Conservation (phyloP, 2,113 vertebrate genomes). For the Phalacrocorax pelagicus region DNA sequence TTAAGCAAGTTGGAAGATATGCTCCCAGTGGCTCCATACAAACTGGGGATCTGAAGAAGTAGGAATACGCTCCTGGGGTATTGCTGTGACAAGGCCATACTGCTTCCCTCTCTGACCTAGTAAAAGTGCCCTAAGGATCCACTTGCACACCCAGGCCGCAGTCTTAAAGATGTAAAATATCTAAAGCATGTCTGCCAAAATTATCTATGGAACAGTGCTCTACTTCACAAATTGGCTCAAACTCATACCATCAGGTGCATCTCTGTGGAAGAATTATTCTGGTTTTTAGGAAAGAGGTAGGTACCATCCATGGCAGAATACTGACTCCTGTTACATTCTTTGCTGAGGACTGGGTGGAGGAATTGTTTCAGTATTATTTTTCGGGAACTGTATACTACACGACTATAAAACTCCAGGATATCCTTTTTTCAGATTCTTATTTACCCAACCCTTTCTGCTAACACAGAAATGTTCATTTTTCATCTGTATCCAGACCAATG, state of each 20-base stretch:
- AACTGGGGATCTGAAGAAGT: not conserved
- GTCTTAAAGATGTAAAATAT: not conserved
- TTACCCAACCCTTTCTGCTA: not conserved
- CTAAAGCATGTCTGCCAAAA: not conserved
- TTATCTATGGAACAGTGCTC: not conserved
- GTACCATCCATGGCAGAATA: not conserved
- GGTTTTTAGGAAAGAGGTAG: not conserved
- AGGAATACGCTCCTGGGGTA: fast-evolving
- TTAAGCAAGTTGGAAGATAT: not conserved
- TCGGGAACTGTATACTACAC: not conserved
- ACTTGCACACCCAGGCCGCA: not conserved
- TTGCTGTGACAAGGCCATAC: not conserved
- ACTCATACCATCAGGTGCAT: not conserved
- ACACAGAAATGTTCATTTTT: not conserved
- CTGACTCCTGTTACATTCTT: not conserved
- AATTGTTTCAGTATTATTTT: not conserved
- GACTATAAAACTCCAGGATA: not conserved
- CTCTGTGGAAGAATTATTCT: not conserved
- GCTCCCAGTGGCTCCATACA: not conserved
- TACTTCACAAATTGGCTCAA: not conserved
- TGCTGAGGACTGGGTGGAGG: not conserved
- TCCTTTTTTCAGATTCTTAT: not conserved
- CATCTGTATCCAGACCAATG: not conserved
- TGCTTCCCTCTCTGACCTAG: not conserved
- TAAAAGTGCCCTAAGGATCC: not conserved